Evolutionary conservation across 2,888 invertebrate genomes (phyloP), one percentile per base, ranked within the genome.

Genomic region (Synanthedon formicaeformis): DNA sequence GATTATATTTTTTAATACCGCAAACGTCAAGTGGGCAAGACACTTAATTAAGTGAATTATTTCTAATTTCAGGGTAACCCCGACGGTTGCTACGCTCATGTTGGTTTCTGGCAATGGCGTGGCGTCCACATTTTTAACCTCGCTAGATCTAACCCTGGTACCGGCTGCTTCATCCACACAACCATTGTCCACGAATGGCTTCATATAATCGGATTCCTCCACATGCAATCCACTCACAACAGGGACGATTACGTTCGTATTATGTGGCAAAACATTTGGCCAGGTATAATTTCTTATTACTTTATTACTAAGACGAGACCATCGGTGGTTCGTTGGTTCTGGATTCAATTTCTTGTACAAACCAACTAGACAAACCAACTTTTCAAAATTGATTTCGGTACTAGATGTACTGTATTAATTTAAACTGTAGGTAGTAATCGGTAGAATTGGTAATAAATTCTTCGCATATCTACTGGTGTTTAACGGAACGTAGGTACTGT

Each of bases 111-210:
- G 65, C n/a, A 50, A 4, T 54, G 62, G 40, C 66, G 69, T 2
- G 73, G 72, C 1, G 56, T 71, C 13, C 75, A 87, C 76, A 75
- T 78, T 4, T 60, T 89, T 40, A 89, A 90, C 69, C 60, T 89
- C 23, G 71, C 73, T 1, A 60, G 57, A 34, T 56, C 53, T 3
- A 49, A 50, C n/a, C 53, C 52, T 14, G 76, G 81, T 6, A 74
- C 75, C 12, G 86, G 89, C 52, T 90, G 90, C 64, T 79, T 89
- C 53, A 69, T 74, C 34, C 78, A 78, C 55, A 89, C 91, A 40
- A 90, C 90, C 57, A 88, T 92, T 51, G 87, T 91, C 54, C 93
- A 94, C 74, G 94, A 94, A 71, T 81, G 93, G 64, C 86, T 75
- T 16, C 78, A 78, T 55, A 59, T 66, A 51, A 59, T 76, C 40